Evolutionary conservation across 2,113 vertebrate species (phyloP).

Genomic region (Speoplatyrhinus poulsoni): DNA sequence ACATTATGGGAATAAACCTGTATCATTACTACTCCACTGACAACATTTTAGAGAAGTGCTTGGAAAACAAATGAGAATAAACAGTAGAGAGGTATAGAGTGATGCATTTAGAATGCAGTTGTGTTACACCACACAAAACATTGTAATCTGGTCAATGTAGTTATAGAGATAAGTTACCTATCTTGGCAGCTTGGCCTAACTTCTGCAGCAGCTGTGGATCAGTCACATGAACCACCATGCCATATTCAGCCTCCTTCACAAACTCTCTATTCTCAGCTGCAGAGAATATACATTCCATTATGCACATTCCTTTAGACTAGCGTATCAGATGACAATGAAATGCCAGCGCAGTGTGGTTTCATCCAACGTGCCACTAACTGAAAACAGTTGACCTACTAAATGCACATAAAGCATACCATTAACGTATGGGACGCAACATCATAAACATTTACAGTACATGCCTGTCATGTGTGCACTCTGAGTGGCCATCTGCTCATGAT

Average conservation of each 20-base stretch:
- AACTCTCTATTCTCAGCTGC: conserved; percentile 24
- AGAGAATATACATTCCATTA: neutral
- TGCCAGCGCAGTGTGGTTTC: neutral
- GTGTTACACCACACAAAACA: neutral
- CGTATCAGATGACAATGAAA: neutral
- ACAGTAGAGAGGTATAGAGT: neutral
- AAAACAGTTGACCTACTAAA: too few relatives aligned
- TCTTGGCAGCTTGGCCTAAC: conserved; percentile 69
- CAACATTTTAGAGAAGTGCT: neutral
- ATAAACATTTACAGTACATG: conserved; percentile 13
- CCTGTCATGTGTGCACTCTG: conserved; percentile 39
- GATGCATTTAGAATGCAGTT: neutral
- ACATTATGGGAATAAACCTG: too few relatives aligned
- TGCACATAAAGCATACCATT: too few relatives aligned
- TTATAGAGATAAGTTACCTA: conserved; percentile 59
- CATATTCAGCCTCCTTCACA: conserved; percentile 49
- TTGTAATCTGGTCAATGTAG: neutral
- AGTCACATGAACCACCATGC: conserved; percentile 67
- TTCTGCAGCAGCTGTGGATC: conserved; percentile 70
- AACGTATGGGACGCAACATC: too few relatives aligned
- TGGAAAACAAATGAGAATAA: neutral
- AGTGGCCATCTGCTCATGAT: conserved; percentile 58
- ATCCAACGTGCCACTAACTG: too few relatives aligned
- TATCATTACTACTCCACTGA: neutral
- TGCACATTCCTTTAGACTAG: neutral